These are phyloP conservation scores for Megaleporinus macrocephalus DNA, from an alignment of 2,113 vertebrate genomes.

Conservation along the genomic window DNA sequence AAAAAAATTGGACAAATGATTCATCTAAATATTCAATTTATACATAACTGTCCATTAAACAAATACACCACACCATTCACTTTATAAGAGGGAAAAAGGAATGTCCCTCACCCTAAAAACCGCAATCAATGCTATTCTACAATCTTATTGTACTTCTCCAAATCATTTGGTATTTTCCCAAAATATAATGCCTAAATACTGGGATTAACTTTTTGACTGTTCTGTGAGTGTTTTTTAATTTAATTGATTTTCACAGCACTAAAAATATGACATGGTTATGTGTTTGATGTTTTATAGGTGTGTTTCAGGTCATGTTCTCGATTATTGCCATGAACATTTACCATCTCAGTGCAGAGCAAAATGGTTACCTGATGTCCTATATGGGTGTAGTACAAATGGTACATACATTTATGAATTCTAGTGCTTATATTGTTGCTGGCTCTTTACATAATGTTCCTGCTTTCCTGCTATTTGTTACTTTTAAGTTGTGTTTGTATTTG, in stretches of 20 bases:
- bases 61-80: too few species aligned
- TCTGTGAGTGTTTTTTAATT: too few species aligned
- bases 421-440: background rate
- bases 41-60: too few species aligned
- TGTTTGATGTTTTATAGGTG: slow-evolving; percentile 73
- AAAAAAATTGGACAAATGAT: too few species aligned
- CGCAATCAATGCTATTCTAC: too few species aligned
- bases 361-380: slow-evolving; percentile 90
- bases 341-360: slow-evolving; percentile 81
- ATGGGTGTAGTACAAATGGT: slow-evolving; percentile 92
- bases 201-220: too few species aligned
- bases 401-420: background rate
- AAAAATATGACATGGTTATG: background rate
- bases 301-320: slow-evolving; percentile 94
- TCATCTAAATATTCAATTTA: too few species aligned
- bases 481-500: background rate
- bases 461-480: background rate
- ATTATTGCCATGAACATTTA: slow-evolving; percentile 91
- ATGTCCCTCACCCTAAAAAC: too few species aligned
- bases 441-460: background rate
- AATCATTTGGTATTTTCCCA: too few species aligned
- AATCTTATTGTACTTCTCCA: too few species aligned
- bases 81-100: too few species aligned
- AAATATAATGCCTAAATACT: too few species aligned
- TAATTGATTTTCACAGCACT: background rate